Base-by-base conservation (phyloP, 1,140 invertebrate species). In the Anagrus nilaparvatae region DNA sequence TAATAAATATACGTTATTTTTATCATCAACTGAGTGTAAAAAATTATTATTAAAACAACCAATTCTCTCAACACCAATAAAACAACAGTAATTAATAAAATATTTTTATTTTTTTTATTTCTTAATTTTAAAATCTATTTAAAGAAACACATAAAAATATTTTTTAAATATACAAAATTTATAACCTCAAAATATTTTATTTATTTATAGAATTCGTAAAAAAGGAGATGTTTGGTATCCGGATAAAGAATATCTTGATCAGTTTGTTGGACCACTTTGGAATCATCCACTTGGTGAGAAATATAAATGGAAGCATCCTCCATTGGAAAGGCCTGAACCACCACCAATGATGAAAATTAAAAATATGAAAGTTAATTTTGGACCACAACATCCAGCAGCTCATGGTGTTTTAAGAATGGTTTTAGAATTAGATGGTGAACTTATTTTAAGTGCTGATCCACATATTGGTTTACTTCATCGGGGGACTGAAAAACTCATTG, bases 361-460 rank as follows among this genome's bases (percentile, higher is more conserved):
- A 44, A 95, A 94, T 63, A 74, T 93, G 49, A 78, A 77, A n/a
- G 53, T 98, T 1, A 98, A 99, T 66, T 98, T 98, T 73, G 95
- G 95, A 0, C 95, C 95, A 0, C 94, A 98, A 63, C 94, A 98
- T 75, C 94, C 95, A 1, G 94, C 95, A 45, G 95, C 95, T 59
- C 95, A 98, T 63, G 95, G 95, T 52, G 95, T 98, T 31, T 69
- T 99, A 7, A 79, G 96, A 34, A 71, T 98, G 5, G 83, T 98
- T 2, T 61, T 98, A 9, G 89, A 97, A 61, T 67, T 98, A 1
- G 88, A 96, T 59, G 94, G 92, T 59, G 95, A 99, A 82, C 77
- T 78, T 42, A 85, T 97, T 1, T 73, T 86, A 34, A 70, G 80
- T 38, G 84, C 88, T 7, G 92, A 97, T 69, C 94, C 94, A 10